These are phyloP conservation scores for Liopterus haemorrhoidalis DNA, from an alignment of 2,888 invertebrate species.

Conservation along the genomic window DNA sequence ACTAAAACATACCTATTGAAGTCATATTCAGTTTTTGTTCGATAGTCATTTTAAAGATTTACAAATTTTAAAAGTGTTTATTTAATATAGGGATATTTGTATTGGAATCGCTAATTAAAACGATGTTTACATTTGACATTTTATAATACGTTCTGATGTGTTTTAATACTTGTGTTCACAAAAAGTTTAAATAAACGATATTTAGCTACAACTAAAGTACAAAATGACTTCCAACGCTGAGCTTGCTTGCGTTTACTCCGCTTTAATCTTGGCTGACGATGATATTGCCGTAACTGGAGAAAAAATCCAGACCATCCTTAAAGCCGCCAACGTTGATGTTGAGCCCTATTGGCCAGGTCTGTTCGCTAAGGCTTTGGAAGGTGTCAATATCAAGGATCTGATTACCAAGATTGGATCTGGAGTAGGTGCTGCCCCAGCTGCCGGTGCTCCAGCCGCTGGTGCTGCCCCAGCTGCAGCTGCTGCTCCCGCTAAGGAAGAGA, in stretches of 20 bases:
- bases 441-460: conserved; percentile 59
- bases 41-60: too few relatives aligned
- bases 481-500: conserved; percentile 65
- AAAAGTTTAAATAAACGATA: too few relatives aligned
- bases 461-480: conserved; percentile 63
- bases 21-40: too few relatives aligned
- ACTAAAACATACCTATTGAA: too few relatives aligned
- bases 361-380: conserved; percentile 94
- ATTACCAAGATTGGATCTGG: conserved; percentile 91
- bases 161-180: too few relatives aligned
- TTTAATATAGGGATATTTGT: too few relatives aligned
- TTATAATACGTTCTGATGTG: too few relatives aligned
- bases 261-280: conserved; percentile 92
- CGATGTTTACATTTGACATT: too few relatives aligned
- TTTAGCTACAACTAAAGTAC: conserved; percentile 41
- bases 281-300: conserved; percentile 97
- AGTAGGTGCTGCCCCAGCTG: conserved; percentile 78
- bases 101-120: too few relatives aligned
- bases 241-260: conserved; percentile 96
- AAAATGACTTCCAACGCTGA: conserved; percentile 85
- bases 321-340: conserved; percentile 92
- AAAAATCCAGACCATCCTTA: conserved; percentile 93
- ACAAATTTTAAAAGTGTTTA: too few relatives aligned
- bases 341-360: conserved; percentile 99
- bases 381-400: conserved; percentile 86